Conservation (phyloP, 1,140 invertebrate genomes). For the Lepidostoma basale region DNA sequence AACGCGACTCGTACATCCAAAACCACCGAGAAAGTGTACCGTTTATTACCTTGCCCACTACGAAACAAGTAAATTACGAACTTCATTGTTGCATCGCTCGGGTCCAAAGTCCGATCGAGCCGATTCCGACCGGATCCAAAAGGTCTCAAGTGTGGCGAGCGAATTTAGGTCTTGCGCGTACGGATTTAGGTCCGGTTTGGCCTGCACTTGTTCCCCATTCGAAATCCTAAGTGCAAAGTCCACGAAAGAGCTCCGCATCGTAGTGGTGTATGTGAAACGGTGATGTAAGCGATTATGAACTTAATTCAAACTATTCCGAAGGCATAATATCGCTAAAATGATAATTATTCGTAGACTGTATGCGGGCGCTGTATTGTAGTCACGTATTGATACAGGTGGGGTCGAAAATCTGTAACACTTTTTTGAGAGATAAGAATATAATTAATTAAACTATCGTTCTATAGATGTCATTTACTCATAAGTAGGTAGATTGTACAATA, state of each 20-base stretch:
- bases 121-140: neutral
- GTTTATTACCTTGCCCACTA: neutral
- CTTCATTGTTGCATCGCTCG: slow-evolving; percentile 33
- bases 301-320: neutral
- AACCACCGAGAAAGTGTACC: neutral
- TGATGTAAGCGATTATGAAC: slow-evolving; percentile 1
- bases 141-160: neutral
- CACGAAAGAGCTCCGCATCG: neutral
- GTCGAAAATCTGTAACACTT: no score
- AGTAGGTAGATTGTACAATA: no score
- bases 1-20: neutral
- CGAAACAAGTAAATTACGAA: slow-evolving; percentile 15
- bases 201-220: neutral
- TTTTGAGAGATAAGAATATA: no score
- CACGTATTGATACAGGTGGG: slow-evolving; percentile 13
- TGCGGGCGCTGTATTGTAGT: neutral
- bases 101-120: slow-evolving; percentile 24
- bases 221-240: slow-evolving; percentile 9
- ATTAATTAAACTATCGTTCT: no score
- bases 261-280: neutral
- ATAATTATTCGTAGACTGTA: neutral
- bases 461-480: no score
- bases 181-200: neutral
- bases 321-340: neutral
- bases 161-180: neutral